Evolutionary conservation across 2,113 vertebrate species (phyloP), one percentile per base, ranked within the genome.

Genomic region (Clupea harengus): DNA sequence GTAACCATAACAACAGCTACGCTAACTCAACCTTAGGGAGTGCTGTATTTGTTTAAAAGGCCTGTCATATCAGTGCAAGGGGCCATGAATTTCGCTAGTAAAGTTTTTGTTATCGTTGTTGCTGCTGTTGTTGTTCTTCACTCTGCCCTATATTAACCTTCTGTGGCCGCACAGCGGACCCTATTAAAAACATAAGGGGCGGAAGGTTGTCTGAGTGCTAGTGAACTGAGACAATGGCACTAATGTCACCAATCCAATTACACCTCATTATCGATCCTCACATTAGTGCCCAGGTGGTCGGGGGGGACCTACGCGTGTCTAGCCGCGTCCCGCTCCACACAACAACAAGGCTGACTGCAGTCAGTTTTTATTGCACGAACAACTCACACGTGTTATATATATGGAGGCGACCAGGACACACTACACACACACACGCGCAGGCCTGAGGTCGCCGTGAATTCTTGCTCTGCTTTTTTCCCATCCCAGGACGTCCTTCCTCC

Each of bases 261-360:
- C 90, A 91, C 82, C 88, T 92, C 91, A 91, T 93, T 91, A 93
- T 91, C 91, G 89, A 92, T 92, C 88, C 87, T 50, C 83, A 91
- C 90, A 93, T 91, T 85, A 93, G 87, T 86, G 81, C 88, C 87
- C 92, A 94, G 93, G 92, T 94, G 92, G 91, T 90, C 39, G 81
- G 81, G 85, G 82, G 85, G 81, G 81, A 84, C 85, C 89, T 78
- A 28, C 15, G 72, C 39, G 72, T 64, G 60, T n/a, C 20, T 64
- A 7, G 20, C 6, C 22, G 60, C 39, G 39, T 39, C 39, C 39
- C 39, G 39, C 39, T 39, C 1, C 39, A 2, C 39, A 39, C 1
- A 39, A n/a, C n/a, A n/a, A n/a, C n/a, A n/a, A n/a, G n/a, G n/a
- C n/a, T n/a, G n/a, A n/a, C n/a, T n/a, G n/a, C n/a, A n/a, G n/a